These are phyloP conservation scores for Polypedilum vanderplanki DNA, from an alignment of 1,140 invertebrate species.

Conservation along the genomic window DNA sequence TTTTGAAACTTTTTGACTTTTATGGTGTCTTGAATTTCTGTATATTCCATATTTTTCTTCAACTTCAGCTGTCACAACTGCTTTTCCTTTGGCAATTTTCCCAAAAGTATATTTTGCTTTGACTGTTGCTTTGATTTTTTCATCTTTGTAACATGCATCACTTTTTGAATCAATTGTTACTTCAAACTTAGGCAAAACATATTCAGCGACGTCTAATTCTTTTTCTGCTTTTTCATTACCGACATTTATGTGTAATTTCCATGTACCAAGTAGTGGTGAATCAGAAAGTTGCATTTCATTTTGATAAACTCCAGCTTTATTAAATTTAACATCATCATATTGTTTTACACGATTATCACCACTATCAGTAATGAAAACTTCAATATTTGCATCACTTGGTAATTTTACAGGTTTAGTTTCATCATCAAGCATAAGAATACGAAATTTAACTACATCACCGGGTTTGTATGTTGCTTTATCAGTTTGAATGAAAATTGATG, in stretches of 20 bases:
- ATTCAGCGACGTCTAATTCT: slow-evolving; percentile 64
- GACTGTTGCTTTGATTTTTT: slow-evolving; percentile 63
- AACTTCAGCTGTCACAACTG: neutral
- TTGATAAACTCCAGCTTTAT: slow-evolving; percentile 61
- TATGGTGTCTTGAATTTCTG: neutral
- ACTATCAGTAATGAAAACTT: neutral
- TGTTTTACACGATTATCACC: neutral
- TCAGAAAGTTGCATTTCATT: slow-evolving; percentile 68
- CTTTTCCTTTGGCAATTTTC: slow-evolving; percentile 24
- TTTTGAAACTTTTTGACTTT: slow-evolving; percentile 6
- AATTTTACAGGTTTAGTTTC: slow-evolving; percentile 53
- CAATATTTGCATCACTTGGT: neutral
- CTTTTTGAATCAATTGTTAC: slow-evolving; percentile 69
- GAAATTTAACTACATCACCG: slow-evolving; percentile 73
- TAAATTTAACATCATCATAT: slow-evolving; percentile 41
- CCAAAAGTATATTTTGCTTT: slow-evolving; percentile 63
- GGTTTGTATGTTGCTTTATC: slow-evolving; percentile 93
- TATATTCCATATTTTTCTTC: neutral
- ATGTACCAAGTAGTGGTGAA: slow-evolving; percentile 77
- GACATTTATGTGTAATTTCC: slow-evolving; percentile 62
- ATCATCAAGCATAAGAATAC: slow-evolving; percentile 71
- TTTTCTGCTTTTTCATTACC: slow-evolving; percentile 39
- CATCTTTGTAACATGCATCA: slow-evolving; percentile 70
- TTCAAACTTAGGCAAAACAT: slow-evolving; percentile 83
- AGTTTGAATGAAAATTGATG: slow-evolving; percentile 88